Conservation (phyloP, 2,113 vertebrate species). For the Pycnonotus jocosus region DNA sequence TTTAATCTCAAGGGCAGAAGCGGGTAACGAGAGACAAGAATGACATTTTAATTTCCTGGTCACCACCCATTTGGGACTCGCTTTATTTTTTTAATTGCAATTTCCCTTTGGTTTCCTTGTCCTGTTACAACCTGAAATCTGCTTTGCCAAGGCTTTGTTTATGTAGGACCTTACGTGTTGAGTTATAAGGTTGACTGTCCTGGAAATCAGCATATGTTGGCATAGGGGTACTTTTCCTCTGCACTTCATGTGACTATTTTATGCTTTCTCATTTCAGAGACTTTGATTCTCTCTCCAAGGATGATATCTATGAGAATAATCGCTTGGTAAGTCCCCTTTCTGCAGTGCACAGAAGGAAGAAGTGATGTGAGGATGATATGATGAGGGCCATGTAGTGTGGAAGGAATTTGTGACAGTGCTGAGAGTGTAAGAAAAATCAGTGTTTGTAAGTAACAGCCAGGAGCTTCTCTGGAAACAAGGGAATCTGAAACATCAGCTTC, state of each 20-base stretch:
- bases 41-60: background rate
- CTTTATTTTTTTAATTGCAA: background rate
- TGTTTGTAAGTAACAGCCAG: background rate
- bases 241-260: background rate
- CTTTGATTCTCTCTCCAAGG: conserved; percentile 91
- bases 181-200: background rate
- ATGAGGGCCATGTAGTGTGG: background rate
- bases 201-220: background rate
- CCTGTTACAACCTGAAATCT: background rate
- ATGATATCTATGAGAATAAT: conserved; percentile 96
- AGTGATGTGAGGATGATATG: background rate
- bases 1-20: background rate
- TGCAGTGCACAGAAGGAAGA: background rate
- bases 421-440: background rate
- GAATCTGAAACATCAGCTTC: background rate
- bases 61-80: background rate
- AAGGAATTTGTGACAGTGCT: background rate
- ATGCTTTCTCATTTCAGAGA: conserved; percentile 80
- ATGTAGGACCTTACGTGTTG: background rate
- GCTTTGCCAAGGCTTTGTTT: background rate
- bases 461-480: background rate
- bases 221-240: background rate
- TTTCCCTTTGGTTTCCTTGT: background rate
- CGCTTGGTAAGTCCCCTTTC: conserved; percentile 82
- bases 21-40: fast-evolving